Percentiles rank a stretch among this genome's conserved stretches.
Evolutionary conservation across 2,113 vertebrate genomes (phyloP).

Genomic region (Polypterus senegalus): DNA sequence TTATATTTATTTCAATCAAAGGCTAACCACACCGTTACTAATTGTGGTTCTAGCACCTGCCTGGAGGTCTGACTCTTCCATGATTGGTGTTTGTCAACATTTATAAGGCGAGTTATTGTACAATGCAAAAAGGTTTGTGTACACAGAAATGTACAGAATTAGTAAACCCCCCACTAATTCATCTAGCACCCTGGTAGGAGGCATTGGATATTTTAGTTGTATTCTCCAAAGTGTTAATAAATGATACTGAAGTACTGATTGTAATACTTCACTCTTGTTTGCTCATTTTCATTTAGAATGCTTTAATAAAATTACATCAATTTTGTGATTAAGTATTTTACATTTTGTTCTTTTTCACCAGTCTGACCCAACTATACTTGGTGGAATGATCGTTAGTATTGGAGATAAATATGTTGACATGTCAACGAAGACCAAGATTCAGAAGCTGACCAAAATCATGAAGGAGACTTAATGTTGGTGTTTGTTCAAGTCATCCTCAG

Average conservation of each 20-base stretch:
- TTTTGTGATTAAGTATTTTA: constrained; percentile 8
- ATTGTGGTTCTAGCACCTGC: no score
- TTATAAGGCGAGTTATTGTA: no score
- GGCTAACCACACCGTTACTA: no score
- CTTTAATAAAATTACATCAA: not conserved
- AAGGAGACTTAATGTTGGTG: constrained; percentile 53
- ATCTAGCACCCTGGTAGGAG: no score
- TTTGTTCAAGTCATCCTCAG: constrained; percentile 19
- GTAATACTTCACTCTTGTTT: not conserved
- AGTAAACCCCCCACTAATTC: no score
- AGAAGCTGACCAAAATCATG: constrained; percentile 78
- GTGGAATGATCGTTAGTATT: constrained; percentile 91
- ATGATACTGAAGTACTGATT: constrained; percentile 2
- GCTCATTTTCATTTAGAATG: not conserved
- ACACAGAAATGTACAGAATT: no score
- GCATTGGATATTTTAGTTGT: no score
- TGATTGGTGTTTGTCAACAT: no score
- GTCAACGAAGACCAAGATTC: constrained; percentile 87
- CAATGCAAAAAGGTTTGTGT: no score
- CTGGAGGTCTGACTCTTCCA: no score
- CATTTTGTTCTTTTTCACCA: constrained; percentile 29
- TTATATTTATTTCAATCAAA: no score
- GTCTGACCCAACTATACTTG: constrained; percentile 74
- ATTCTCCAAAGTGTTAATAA: not conserved
- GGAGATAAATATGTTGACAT: constrained; percentile 91